Percentiles rank a stretch among this genome's conserved stretches.
Conservation (phyloP, 1,140 invertebrate species). For the Scaptomyza hsui region DNA sequence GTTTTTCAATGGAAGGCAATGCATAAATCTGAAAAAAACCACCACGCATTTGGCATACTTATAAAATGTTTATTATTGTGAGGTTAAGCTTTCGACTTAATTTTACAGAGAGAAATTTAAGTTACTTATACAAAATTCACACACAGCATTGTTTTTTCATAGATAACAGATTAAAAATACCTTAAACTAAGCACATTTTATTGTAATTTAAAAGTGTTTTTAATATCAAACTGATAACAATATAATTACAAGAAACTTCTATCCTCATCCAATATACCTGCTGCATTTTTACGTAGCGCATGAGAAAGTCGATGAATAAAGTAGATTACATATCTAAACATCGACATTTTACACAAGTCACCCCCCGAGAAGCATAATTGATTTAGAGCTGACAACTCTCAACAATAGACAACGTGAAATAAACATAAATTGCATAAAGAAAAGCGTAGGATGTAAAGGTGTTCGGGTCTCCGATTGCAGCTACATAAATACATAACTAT, state of each 20-base stretch:
- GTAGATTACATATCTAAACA: constrained; percentile 32
- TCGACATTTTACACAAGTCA: constrained; percentile 42
- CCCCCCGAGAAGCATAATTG: constrained; percentile 46
- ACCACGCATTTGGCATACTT: neutral
- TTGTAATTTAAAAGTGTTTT: too few species aligned
- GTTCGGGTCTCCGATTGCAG: constrained; percentile 35
- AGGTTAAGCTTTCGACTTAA: neutral
- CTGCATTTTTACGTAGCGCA: constrained; percentile 33
- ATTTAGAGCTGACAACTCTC: constrained; percentile 52
- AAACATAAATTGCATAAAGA: constrained; percentile 48
- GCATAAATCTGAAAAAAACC: constrained; percentile 20
- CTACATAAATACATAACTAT: neutral
- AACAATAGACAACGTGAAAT: constrained; percentile 38
- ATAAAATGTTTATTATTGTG: neutral
- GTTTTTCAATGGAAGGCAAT: constrained; percentile 22
- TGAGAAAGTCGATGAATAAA: constrained; percentile 41
- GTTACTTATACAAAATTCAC: too few species aligned
- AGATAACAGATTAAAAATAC: too few species aligned
- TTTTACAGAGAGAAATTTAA: too few species aligned
- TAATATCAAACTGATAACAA: too few species aligned
- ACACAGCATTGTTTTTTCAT: too few species aligned
- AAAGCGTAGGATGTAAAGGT: constrained; percentile 43
- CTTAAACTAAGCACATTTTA: too few species aligned
- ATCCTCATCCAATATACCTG: constrained; percentile 20
- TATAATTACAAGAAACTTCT: too few species aligned